Evolutionary conservation across 2,797 vertebrate genomes (phyloP).

Genomic region (Australoheros facetus): DNA sequence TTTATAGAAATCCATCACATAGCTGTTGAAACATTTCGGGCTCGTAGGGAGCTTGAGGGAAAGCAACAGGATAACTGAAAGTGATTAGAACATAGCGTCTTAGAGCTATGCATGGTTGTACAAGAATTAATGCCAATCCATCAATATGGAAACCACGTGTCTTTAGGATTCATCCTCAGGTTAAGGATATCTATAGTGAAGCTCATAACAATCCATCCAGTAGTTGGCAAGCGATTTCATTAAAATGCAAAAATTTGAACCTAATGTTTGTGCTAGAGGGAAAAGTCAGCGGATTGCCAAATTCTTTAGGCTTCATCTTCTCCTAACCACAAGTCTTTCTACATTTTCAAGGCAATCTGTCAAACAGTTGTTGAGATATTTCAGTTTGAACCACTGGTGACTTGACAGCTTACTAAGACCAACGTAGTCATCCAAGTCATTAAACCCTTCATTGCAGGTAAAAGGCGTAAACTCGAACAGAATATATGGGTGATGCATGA

Average conservation of each 20-base stretch:
- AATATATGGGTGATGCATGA: no score
- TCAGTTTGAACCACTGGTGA: not conserved
- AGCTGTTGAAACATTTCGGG: slow-evolving; percentile 7
- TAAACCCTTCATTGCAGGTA: not conserved
- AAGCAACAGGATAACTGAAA: slow-evolving; percentile 7
- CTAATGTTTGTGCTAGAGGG: not conserved
- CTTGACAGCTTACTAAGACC: not conserved
- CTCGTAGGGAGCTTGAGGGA: not conserved
- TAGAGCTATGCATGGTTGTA: not conserved
- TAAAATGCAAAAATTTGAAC: not conserved
- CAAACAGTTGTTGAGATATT: slow-evolving; percentile 4
- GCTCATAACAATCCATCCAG: not conserved
- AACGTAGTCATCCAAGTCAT: not conserved
- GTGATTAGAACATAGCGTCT: slow-evolving; percentile 4
- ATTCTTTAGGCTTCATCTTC: not conserved
- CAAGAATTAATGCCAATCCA: not conserved
- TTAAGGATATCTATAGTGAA: not conserved
- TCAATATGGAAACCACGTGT: slow-evolving; percentile 5
- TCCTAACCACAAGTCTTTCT: not conserved
- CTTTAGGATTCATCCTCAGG: slow-evolving; percentile 2
- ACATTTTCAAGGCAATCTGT: not conserved
- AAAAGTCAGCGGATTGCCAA: not conserved
- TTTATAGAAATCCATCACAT: slow-evolving; percentile 8
- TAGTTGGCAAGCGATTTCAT: not conserved
- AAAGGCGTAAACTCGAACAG: not conserved